phyloP scores from a whole-genome alignment of 2,888 invertebrate genomes.

The Nemoura dubitans region DNA sequence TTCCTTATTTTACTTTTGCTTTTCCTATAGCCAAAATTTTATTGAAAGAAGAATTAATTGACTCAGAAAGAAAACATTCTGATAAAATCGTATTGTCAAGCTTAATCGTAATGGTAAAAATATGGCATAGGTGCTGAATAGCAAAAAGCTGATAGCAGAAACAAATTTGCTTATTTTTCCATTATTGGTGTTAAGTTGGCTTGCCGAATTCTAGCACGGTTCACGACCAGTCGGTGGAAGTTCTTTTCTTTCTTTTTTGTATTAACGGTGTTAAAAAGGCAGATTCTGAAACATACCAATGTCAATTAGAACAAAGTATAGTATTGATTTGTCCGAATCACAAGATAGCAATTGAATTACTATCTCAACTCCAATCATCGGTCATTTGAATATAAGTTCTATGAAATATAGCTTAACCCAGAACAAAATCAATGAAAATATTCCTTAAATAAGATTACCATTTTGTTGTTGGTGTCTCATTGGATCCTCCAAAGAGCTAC shows the following conservation, averaged over 20 bases:
- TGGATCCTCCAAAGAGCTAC: slow-evolving; percentile 12
- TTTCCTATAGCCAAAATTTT: not conserved
- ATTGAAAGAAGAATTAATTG: not conserved
- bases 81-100: slow-evolving; percentile 26
- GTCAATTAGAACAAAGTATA: not conserved
- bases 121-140: not conserved
- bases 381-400: too few relatives aligned
- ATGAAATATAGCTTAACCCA: too few relatives aligned
- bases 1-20: not conserved
- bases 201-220: not conserved
- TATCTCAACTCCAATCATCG: too few relatives aligned
- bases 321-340: not conserved
- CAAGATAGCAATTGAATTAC: not conserved
- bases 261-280: not conserved
- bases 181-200: not conserved
- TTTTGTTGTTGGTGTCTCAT: not conserved
- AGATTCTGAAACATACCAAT: not conserved
- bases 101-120: not conserved
- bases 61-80: not conserved
- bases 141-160: not conserved
- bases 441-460: too few relatives aligned
- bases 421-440: too few relatives aligned
- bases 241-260: not conserved
- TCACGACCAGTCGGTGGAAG: not conserved
- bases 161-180: not conserved